Base-by-base conservation (phyloP, 2,113 vertebrate species). In the Boleophthalmus pectinirostris region DNA sequence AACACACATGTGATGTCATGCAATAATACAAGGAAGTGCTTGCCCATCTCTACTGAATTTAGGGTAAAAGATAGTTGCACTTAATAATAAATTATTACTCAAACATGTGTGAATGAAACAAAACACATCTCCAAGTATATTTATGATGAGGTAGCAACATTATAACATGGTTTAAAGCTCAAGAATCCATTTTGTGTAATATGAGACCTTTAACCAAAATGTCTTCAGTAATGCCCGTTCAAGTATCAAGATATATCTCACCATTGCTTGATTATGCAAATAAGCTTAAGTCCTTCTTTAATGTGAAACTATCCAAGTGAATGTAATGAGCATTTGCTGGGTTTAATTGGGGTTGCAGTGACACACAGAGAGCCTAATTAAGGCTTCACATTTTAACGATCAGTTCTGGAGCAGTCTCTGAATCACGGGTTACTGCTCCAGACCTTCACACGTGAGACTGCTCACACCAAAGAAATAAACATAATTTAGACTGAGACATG, bases 361-460 rank as follows among this genome's bases (percentile, higher is more conserved):
- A 80, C 85, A 80, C 85, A 82, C 25, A 85, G 74, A 75, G 72
- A 18, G 80, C 77, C 84, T 89, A 88, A 92, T 90, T 85, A 89
- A 73, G 68, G 81, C 79, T 76, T 89, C 75, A 38, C 20, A 47
- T 70, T 88, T 87, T 90, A 92, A 90, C 84, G 68, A 88, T 86
- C 78, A 63, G 74, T 88, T 91, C 60, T 74, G 38, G 58, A 82
- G 80, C 76, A 77, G 82, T 75, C 66, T 75, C 53, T 85, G 89
- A 90, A 72, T 89, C 85, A 89, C 77, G 79, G 79, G 75, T 78
- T 87, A 79, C 82, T 45, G 77, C 69, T 57, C 69, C 78, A 72
- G 64, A 82, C 70, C 75, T 80, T 66, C 81, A 84, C 78, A 77
- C 75, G 51, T 46, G 38, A 53, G 61, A 58, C 45, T 20, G 76